Evolutionary conservation across 30 jellyfish, hydroid and myxozoan species (phyloP).

Genomic region (Aurelia sp.): DNA sequence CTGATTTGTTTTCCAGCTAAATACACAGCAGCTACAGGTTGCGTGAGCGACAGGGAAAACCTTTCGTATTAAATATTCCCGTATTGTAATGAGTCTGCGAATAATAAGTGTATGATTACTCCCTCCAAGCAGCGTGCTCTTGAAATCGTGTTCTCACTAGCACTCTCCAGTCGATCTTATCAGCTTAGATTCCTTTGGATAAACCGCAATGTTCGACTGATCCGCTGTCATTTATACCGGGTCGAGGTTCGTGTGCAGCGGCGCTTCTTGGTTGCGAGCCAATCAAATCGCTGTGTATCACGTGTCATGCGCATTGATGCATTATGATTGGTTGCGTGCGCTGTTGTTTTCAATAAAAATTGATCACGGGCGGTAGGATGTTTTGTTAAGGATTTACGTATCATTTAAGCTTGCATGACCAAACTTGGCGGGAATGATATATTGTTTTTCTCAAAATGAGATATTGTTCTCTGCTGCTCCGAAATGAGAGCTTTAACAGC

Average conservation of each 20-base stretch:
- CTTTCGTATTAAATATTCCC: too few relatives aligned
- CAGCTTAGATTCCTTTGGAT: too few relatives aligned
- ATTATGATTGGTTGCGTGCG: constrained; percentile 15
- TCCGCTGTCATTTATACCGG: too few relatives aligned
- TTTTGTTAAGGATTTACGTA: constrained; percentile 50
- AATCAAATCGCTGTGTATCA: constrained; percentile 4
- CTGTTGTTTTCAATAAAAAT: neutral
- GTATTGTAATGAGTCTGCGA: too few relatives aligned
- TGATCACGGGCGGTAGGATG: constrained; percentile 33
- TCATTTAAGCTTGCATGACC: constrained; percentile 60
- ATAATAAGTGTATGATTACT: too few relatives aligned
- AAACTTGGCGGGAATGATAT: constrained; percentile 15
- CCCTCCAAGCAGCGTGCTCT: too few relatives aligned
- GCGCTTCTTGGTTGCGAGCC: constrained; percentile 25
- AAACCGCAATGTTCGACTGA: too few relatives aligned
- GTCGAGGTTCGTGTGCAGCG: constrained; percentile 30
- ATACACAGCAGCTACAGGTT: too few relatives aligned
- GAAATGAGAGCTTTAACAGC: too few relatives aligned
- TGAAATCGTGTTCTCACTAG: too few relatives aligned
- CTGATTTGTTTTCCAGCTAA: neutral
- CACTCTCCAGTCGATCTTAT: too few relatives aligned
- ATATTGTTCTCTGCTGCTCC: neutral
- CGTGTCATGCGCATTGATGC: constrained; percentile 4
- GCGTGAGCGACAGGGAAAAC: too few relatives aligned
- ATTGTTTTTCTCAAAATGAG: constrained; percentile 42